These are phyloP conservation scores for Aurelia sp. DNA, from an alignment of 30 jellyfish, hydroid and myxozoan genomes.

Conservation along the genomic window DNA sequence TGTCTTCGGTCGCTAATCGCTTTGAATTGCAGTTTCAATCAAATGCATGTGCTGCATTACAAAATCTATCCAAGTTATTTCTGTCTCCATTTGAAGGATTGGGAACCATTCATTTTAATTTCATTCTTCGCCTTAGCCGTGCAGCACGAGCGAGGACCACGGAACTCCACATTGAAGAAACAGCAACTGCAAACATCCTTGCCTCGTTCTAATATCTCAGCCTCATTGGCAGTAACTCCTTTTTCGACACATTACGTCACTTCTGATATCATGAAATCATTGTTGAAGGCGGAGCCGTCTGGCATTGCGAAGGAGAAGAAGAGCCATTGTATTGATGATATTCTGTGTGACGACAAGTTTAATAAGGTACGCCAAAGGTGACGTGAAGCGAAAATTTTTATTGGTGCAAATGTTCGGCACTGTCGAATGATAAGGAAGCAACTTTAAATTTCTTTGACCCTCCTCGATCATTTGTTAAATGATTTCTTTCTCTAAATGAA, in stretches of 20 bases:
- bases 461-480: no score
- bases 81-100: no score
- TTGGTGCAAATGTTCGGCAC: no score
- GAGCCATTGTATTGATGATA: conserved; percentile 69
- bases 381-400: no score
- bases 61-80: no score
- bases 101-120: no score
- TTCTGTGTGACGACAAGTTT: conserved; percentile 36
- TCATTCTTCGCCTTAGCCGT: conserved; percentile 63
- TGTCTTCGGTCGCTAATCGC: no score
- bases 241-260: conserved; percentile 12
- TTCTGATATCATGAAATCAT: conserved; percentile 55
- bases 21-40: no score
- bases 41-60: no score
- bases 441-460: no score
- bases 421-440: no score
- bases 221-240: conserved; percentile 49
- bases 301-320: conserved; percentile 60
- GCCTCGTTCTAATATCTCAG: conserved; percentile 7
- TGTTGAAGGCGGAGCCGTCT: conserved; percentile 70
- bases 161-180: conserved; percentile 85
- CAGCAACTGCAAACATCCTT: conserved; percentile 52
- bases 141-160: conserved; percentile 96
- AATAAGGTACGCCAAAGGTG: conserved; percentile 16
- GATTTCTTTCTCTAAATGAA: no score